A percentile compares a stretch with the other conserved stretches of the same genome.
Evolutionary conservation across 2,113 vertebrate genomes (phyloP).

Genomic region (Pterocles orientalis): DNA sequence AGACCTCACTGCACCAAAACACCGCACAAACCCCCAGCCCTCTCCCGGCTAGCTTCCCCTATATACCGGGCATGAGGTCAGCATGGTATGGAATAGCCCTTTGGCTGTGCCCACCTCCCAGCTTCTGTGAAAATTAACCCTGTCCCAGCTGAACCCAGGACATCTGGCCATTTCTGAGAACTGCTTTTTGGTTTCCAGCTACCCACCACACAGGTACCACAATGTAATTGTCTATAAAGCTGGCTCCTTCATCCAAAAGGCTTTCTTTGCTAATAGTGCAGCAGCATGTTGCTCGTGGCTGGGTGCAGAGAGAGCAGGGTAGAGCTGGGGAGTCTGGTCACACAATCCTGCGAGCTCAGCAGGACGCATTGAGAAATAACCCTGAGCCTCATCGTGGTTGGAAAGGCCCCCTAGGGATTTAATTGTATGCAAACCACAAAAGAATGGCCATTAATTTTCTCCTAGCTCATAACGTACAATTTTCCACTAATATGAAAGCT

Average conservation of each 20-base stretch:
- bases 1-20: too few relatives aligned
- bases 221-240: neutral
- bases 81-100: too few relatives aligned
- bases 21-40: too few relatives aligned
- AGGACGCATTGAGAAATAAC: neutral
- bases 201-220: neutral
- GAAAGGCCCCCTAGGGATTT: neutral
- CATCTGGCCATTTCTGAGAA: neutral
- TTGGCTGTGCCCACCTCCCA: too few relatives aligned
- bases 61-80: too few relatives aligned
- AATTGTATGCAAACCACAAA: neutral
- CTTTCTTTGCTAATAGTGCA: neutral
- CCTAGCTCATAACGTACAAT: neutral
- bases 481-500: neutral
- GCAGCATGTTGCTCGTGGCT: fast-evolving
- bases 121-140: too few relatives aligned
- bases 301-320: neutral
- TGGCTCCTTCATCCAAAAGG: neutral
- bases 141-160: too few relatives aligned
- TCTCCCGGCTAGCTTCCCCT: too few relatives aligned
- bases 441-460: conserved; percentile 15
- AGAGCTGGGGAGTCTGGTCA: neutral
- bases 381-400: neutral
- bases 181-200: neutral
- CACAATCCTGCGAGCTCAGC: neutral